phyloP scores from a whole-genome alignment of 2,888 invertebrate genomes.

The Actias luna region DNA sequence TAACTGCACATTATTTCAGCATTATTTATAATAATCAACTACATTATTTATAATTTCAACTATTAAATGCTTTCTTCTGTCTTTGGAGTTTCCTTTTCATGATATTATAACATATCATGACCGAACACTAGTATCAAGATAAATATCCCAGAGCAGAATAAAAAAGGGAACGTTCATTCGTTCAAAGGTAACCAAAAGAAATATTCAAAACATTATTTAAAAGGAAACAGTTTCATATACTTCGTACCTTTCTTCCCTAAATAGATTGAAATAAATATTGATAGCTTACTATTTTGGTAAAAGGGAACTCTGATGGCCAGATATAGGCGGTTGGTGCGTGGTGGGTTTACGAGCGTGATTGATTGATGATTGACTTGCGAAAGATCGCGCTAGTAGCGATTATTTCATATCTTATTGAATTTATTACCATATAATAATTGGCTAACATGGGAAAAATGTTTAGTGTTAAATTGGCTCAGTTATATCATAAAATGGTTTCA shows the following conservation, averaged over 20 bases:
- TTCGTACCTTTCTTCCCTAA: not conserved
- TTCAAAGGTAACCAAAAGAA: not conserved
- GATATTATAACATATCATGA: too few species aligned
- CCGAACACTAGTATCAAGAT: too few species aligned
- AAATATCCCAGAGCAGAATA: not conserved
- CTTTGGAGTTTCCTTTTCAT: too few species aligned
- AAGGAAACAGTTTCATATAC: not conserved
- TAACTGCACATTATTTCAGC: too few species aligned
- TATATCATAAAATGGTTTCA: too few species aligned
- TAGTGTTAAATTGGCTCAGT: too few species aligned
- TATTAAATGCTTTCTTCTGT: too few species aligned
- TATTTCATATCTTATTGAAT: too few species aligned
- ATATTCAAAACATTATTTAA: not conserved
- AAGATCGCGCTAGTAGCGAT: not conserved
- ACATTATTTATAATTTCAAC: too few species aligned
- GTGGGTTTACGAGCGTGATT: not conserved
- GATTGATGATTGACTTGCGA: not conserved
- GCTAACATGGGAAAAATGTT: too few species aligned
- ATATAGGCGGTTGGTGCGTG: not conserved
- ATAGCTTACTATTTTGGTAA: not conserved
- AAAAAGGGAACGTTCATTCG: not conserved
- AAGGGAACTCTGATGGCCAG: slow-evolving; percentile 1
- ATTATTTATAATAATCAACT: too few species aligned
- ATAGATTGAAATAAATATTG: slow-evolving; percentile 1
- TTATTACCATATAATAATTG: too few species aligned